Base-by-base conservation (phyloP, 2,113 vertebrate species). In the Dicaeum eximium region DNA sequence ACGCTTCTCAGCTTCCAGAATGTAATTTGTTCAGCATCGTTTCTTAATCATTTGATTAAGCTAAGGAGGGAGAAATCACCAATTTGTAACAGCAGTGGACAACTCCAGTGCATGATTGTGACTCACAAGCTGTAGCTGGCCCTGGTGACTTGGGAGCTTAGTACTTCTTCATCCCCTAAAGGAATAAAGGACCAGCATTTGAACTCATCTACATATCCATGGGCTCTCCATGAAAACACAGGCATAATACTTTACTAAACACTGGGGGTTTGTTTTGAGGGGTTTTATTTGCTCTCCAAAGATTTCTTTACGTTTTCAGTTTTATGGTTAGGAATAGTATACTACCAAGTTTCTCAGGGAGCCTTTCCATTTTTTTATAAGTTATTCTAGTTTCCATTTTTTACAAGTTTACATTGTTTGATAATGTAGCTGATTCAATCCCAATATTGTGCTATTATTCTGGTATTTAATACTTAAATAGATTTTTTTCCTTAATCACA, bases 211-310 rank as follows among this genome's bases (percentile, higher is more conserved):
- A 28, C 5, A 1, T 40, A 15, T 28, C 31, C 48, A 13, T n/a
- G 7, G 14, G 6, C 1, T 65, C 5, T 51, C n/a, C 33, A 64
- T 51, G 45, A 69, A 90, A 90, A 60, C 4, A 23, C 4, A 60
- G 18, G 13, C 11, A 33, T 17, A 40, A 11, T 35, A 35, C 6
- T 57, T 73, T 18, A 66, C 13, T 35, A 66, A 78, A 57, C 4
- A 60, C 1, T 19, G 3, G 1, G 1, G 6, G 1, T 23, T 61
- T 72, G 4, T 37, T 83, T 35, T n/a, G 6, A n/a, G 18, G 8
- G 7, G 0, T 1, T 58, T 61, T 50, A 31, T 75, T 80, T 48
- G 2, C 6, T 37, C 21, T 79, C 25, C 27, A 65, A 44, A 21
- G 20, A 50, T 75, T 79, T 82, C 9, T 61, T 85, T 38, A 30